Base-by-base conservation (phyloP, 1,140 invertebrate species). In the Agrypnia vestita region DNA sequence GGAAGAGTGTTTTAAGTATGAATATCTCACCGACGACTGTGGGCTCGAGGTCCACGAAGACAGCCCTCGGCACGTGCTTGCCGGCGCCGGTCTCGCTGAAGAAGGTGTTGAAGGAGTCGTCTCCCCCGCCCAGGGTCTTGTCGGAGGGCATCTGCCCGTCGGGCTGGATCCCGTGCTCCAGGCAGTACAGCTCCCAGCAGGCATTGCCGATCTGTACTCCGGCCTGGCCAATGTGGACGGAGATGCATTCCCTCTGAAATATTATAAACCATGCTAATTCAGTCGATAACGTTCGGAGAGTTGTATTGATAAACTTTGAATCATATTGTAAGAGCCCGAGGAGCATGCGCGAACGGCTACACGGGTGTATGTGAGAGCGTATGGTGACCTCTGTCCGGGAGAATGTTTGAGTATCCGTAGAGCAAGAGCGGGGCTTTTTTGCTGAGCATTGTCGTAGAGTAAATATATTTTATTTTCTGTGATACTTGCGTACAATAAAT, bases 171-270 rank as follows among this genome's bases (percentile, higher is more conserved):
- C 95, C 95, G 89, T 97, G 96, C 87, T 97, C 96, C 84, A 97
- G 87, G 86, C 96, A 97, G 89, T 97, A 97, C 75, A 97, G 90
- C 86, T 97, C 96, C 93, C 93, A 95, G 86, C 93, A 94, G 71
- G 95, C 95, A 86, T 96, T 96, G 81, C 96, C 96, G 85, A 97
- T 96, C 89, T 97, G 96, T 4, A 96, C 95, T 62, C 96, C 96
- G 78, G 96, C 96, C 89, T 97, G 96, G 59, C 96, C 96, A 84
- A 97, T 93, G 88, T 97, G 96, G 80, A 97, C 92, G 84, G 94
- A 96, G 84, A 97, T 95, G 85, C 95, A 95, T 91, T 97, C 96
- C 89, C 93, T 92, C 93, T 93, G 86, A 67, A 85, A 76, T 44
- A 43, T n/a, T 53, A 53, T 4, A 43, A 56, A 75, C 3, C 19